phyloP scores from a whole-genome alignment of 2,888 invertebrate species.

The Lasioglossum figueresi region DNA sequence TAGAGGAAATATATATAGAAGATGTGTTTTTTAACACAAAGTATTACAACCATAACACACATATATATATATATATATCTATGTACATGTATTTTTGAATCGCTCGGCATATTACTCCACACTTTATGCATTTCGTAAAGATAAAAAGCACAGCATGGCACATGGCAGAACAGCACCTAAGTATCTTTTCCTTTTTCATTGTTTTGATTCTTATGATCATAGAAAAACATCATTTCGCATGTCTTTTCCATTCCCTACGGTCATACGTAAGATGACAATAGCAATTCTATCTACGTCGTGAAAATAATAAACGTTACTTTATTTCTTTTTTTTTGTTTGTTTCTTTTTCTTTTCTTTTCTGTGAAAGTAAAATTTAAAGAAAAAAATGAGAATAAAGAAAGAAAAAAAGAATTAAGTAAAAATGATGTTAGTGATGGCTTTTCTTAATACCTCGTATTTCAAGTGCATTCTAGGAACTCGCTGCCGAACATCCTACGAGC shows the following conservation, averaged over 20 bases:
- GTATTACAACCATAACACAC: background rate
- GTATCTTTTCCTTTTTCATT: conserved; percentile 25
- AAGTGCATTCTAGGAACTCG: conserved; percentile 83
- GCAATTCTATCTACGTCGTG: conserved; percentile 62
- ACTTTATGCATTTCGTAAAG: conserved; percentile 30
- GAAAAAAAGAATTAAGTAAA: conserved; percentile 68
- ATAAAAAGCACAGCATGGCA: conserved; percentile 58
- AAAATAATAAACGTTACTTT: conserved; percentile 59
- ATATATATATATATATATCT: conserved; percentile 30
- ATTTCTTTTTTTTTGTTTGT: too few species aligned
- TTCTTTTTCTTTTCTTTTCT: conserved; percentile 16
- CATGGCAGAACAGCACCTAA: conserved; percentile 65
- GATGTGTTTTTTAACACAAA: conserved; percentile 15
- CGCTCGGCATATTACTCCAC: conserved; percentile 21
- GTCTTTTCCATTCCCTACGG: conserved; percentile 25
- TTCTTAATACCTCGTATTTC: conserved; percentile 83
- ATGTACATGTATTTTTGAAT: conserved; percentile 10
- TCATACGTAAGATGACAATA: conserved; percentile 42
- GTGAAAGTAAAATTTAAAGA: conserved; percentile 51
- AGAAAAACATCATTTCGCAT: conserved; percentile 3
- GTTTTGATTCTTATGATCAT: background rate
- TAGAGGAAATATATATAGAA: conserved; percentile 9
- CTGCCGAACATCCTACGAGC: conserved; percentile 83
- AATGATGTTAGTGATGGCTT: conserved; percentile 81
- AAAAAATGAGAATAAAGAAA: conserved; percentile 47